Base-by-base conservation (phyloP, 2,888 invertebrate genomes). In the Dicyrtomina minuta region DNA sequence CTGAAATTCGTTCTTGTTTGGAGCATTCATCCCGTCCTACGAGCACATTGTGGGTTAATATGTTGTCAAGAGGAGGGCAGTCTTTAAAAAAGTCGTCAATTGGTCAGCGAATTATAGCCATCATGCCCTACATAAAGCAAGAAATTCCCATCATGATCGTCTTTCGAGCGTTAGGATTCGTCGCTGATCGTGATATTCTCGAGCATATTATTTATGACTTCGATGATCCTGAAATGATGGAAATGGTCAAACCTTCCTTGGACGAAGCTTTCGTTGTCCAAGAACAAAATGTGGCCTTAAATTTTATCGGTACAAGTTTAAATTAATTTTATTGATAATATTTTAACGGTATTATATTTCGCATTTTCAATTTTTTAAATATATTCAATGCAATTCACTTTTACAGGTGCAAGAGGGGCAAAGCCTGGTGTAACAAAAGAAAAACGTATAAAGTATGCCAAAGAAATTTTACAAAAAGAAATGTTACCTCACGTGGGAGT, bases 141-240 rank as follows among this genome's bases (percentile, higher is more conserved):
- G 99, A 99, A 85, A 99, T 99, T 79, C 99, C 99, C 0, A 96
- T 99, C 70, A 99, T 99, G 92, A 96, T 99, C 81, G 98, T 99
- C 1, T 99, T 99, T 82, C 88, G 98, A 81, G 99, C 98, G n/a
- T 84, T 96, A 71, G 98, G 99, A 43, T 99, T 99, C 84, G 99
- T 99, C 53, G 97, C 99, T 10, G 99, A 99, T 83, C 88, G 99
- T 80, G 99, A 99, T 84, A 99, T 99, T 80, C 85, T 99, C 24
- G 99, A 99, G 81, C 99, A 99, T 80, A 99, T 99, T 73, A 99
- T 99, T 80, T 99, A 99, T 82, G 99, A 99, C 81, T 99, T 99
- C 84, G 97, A 99, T 83, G 99, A 99, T 84, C 98, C 96, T 8
- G 99, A 99, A 85, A 98, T 99, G 97, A 99, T 99, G 98, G 99